Base-by-base conservation (phyloP, 2,888 invertebrate genomes). In the Orgyia antiqua region DNA sequence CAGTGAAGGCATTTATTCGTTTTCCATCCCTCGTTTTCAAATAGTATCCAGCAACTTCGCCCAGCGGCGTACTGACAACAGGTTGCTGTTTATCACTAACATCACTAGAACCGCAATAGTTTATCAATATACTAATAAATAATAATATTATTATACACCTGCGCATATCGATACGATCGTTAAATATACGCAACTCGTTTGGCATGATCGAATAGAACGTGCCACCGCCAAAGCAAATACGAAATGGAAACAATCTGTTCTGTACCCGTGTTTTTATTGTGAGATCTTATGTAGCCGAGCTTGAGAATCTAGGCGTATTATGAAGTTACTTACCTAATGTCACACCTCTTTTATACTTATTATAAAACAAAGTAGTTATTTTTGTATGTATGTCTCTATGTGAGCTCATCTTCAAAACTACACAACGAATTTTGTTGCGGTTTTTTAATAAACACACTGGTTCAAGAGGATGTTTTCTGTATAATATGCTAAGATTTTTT, bases 1-100 rank as follows among this genome's bases (percentile, higher is more conserved):
- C 88, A 31, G 90, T 87, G 54, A 90, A 92, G 0, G 89, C 90
- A 0, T 88, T 70, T 50, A 91, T 87, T 40, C 83, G 73, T 37
- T 87, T 80, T 1, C 90, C 91, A 13, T 68, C 80, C 39, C 89
- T 82, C 0, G 88, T 88, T 38, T 70, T 77, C 72, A 90, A 70
- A 37, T 77, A 82, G 40, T 79, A 78, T 2, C 91, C 91, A 11
- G 75, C 65, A 13, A 91, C 59, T 23, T 80, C 77, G 0, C 91
- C 91, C 30, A 88, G 70, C 27, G 71, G 69, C 1, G 87, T 78
- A 7, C 39, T 54, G 6, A 73, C 77, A 6, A 52, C 35, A 0
- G 77, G 77, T 27, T 45, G 45, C 9, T 38, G 40, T 32, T 64
- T 61, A 31, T 60, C 36, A 5, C 27, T 46, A 45, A 58, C 67